phyloP scores from a whole-genome alignment of 1,140 invertebrate species.

The Drosophila erecta region DNA sequence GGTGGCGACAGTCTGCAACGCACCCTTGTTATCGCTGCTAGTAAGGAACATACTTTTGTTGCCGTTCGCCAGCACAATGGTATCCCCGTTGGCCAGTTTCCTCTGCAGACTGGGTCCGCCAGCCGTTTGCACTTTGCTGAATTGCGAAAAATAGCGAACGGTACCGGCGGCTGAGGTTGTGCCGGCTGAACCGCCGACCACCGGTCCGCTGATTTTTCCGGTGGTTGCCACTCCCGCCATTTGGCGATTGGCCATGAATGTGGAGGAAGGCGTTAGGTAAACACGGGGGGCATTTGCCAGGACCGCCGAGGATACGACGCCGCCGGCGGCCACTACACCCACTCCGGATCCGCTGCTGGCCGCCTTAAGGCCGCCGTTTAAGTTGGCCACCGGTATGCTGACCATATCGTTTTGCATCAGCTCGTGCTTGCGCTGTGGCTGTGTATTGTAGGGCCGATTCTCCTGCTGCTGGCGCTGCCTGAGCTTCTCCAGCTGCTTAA shows the following conservation, averaged over 20 bases:
- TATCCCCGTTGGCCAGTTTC: conserved; percentile 56
- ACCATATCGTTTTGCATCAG: conserved; percentile 83
- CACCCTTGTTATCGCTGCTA: background rate
- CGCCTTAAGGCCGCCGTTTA: conserved; percentile 67
- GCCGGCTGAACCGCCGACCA: conserved; percentile 7
- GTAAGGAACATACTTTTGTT: conserved; percentile 47
- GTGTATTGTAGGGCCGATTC: background rate
- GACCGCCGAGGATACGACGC: conserved; percentile 48
- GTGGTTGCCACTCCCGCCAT: conserved; percentile 13
- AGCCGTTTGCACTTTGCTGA: conserved; percentile 53
- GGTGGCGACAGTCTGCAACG: background rate
- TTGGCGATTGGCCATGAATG: conserved; percentile 42
- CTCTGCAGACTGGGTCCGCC: conserved; percentile 24
- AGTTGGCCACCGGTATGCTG: conserved; percentile 72
- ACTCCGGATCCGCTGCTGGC: conserved; percentile 44
- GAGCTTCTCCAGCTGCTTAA: conserved; percentile 6
- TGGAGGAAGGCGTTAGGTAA: conserved; percentile 53
- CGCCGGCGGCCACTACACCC: conserved; percentile 39
- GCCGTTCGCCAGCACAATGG: conserved; percentile 62
- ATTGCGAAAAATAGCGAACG: conserved; percentile 71
- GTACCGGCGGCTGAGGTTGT: conserved; percentile 18
- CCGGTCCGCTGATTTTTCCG: conserved; percentile 3
- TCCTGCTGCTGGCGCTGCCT: conserved; percentile 1
- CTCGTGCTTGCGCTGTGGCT: background rate
- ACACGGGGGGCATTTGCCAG: conserved; percentile 64